A percentile compares a stretch with the other conserved stretches of the same genome.
phyloP scores from a whole-genome alignment of 2,113 vertebrate genomes.

The Ageneiosus marmoratus region DNA sequence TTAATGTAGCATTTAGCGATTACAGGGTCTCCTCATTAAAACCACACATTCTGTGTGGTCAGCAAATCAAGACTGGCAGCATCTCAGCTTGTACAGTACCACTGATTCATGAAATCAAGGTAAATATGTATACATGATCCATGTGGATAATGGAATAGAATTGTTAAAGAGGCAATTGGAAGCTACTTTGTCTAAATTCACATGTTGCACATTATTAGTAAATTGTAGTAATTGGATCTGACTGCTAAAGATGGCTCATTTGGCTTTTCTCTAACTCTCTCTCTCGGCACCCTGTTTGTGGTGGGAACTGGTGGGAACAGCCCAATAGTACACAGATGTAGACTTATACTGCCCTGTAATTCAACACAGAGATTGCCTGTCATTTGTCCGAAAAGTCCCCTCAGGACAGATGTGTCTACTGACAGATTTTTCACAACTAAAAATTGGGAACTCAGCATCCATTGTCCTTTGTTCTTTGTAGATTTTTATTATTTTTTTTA shows the following conservation, averaged over 20 bases:
- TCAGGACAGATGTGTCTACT: conserved; percentile 64
- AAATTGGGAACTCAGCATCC: conserved; percentile 60
- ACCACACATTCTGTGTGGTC: conserved; percentile 33
- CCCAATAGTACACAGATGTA: conserved; percentile 61
- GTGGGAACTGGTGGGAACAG: conserved; percentile 25
- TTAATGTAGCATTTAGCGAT: conserved; percentile 56
- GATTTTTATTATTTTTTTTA: conserved; percentile 74
- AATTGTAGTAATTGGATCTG: conserved; percentile 67
- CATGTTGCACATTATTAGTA: conserved; percentile 69
- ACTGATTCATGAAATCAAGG: conserved; percentile 36
- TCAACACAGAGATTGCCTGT: conserved; percentile 69
- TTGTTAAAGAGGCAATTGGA: conserved; percentile 52
- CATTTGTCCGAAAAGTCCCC: conserved; percentile 70
- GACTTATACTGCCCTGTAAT: conserved; percentile 64
- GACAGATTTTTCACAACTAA: conserved; percentile 74
- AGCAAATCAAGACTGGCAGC: conserved; percentile 11
- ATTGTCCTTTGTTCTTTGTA: conserved; percentile 37
- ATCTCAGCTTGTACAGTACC: conserved; percentile 33
- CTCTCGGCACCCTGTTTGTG: conserved; percentile 34
- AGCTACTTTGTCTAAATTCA: conserved; percentile 62
- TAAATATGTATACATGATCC: conserved; percentile 57
- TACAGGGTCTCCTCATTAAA: conserved; percentile 24
- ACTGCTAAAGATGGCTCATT: conserved; percentile 68
- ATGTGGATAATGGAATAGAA: conserved; percentile 49
- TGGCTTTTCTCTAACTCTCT: conserved; percentile 25